Base-by-base conservation (phyloP, 2,888 invertebrate species). In the Aelia acuminata region DNA sequence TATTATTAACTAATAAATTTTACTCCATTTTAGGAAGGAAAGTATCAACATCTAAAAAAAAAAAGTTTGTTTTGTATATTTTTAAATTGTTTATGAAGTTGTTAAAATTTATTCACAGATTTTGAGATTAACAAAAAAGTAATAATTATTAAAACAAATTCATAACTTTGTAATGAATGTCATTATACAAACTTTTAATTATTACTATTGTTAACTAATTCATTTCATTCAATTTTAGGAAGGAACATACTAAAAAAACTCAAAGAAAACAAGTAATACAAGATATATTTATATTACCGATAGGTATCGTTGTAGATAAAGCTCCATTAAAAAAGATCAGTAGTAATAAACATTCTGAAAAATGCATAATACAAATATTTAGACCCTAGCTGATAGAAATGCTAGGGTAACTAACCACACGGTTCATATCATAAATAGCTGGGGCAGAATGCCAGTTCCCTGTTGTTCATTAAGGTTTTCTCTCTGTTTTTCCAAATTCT, bases 381-480 rank as follows among this genome's bases (percentile, higher is more conserved):
- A 43, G 18, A 43, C 43, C 13, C n/a, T 39, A 47, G 80, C n/a
- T 18, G 22, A 7, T 47, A 43, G 80, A n/a, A 80, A 11, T n/a
- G 63, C 80, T 43, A 80, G n/a, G 43, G n/a, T n/a, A 22, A 11
- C 80, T 70, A 35, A 4, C 63, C 63, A 70, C 63, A 80, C 80
- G 22, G 43, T 43, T 80, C 22, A 80, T 80, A 47, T 39, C 80
- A 80, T n/a, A 80, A 80, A 80, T 80, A 80, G 80, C 43, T n/a
- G 43, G 80, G 80, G 80, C 80, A 80, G 4, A 22, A 7, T 80
- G 80, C 80, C 80, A 80, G 80, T 80, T 13, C 15, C n/a, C 35
- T 4, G 31, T 70, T 70, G 31, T 70, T 70, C 63, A 70, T 70
- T 70, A 70, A 70, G 63, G 35, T 70, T 70, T 70, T 35, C 18